Base-by-base conservation (phyloP, 2,888 invertebrate species). In the Amphipoea oculea region DNA sequence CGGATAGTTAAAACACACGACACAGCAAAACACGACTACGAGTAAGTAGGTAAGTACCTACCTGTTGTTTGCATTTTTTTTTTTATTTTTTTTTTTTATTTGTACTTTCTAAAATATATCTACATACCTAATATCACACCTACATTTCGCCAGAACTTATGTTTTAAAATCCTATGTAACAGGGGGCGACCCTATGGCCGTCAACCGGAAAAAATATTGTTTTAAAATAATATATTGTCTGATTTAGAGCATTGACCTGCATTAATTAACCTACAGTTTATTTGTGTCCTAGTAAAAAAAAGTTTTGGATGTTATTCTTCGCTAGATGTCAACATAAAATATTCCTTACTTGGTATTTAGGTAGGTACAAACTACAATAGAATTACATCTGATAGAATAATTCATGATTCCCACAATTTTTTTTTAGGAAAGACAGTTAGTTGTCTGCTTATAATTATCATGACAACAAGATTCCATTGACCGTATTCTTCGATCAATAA, bases 311-410 rank as follows among this genome's bases (percentile, higher is more conserved):
- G 3, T 5, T 40, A 1, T 17, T 51, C 7, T 48, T 51, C 51
- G 17, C 1, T 60, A 60, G 20, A 20, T 48, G 11, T 29, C 3
- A 5, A 29, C 4, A 48, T 48, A 0, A 29, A 62, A 29, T 62
- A 7, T 29, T 62, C 29, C 29, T 62, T n/a, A 29, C 29, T 2
- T 12, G n/a, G 60, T 60, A 60, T n/a, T n/a, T 60, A 60, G 4
- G 29, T 29, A 29, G 29, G 9, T 29, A 29, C 62, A 6, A 5
- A 7, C 7, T 17, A 63, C 75, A 75, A 76, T 75, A 42, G n/a
- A 75, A 75, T 73, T 40, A 76, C 20, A 42, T 45, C 23, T 48
- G 11, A 29, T 51, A n/a, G 76, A 76, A 29, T 45, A 48, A 36
- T 57, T 57, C 4, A 76, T 57, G 54, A 75, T 23, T 74, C 54